phyloP scores from a whole-genome alignment of 1,140 invertebrate species.

The Philopotamus ludificatus region DNA sequence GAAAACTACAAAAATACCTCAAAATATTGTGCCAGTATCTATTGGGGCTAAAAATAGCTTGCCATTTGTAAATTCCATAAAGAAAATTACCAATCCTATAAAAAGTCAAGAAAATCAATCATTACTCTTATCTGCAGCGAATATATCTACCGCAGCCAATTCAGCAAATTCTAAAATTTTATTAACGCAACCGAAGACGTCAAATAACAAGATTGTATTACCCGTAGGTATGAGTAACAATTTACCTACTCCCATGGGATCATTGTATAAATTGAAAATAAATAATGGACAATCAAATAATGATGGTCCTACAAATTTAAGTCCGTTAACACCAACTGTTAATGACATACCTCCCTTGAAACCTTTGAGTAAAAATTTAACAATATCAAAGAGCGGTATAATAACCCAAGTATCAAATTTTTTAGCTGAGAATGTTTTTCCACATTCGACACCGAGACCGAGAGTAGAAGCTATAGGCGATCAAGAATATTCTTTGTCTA shows the following conservation, averaged over 20 bases:
- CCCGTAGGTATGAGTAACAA: slow-evolving; percentile 19
- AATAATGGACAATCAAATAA: slow-evolving; percentile 56
- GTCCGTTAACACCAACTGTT: slow-evolving; percentile 43
- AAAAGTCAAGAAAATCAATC: slow-evolving; percentile 50
- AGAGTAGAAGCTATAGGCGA: slow-evolving; percentile 54
- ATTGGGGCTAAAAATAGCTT: slow-evolving; percentile 46
- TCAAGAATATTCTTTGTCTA: slow-evolving; percentile 53
- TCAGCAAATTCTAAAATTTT: slow-evolving; percentile 54
- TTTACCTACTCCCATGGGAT: slow-evolving; percentile 54
- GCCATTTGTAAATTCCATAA: slow-evolving; percentile 48
- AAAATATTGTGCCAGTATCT: slow-evolving; percentile 53
- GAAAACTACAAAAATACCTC: slow-evolving; percentile 51
- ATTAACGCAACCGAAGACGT: slow-evolving; percentile 51
- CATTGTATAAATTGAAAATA: slow-evolving; percentile 55
- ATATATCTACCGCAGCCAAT: too few species aligned
- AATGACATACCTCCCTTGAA: slow-evolving; percentile 52
- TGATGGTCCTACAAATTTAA: slow-evolving; percentile 55
- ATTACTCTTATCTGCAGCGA: slow-evolving; percentile 48
- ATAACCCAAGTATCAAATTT: slow-evolving; percentile 14
- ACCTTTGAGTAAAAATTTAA: slow-evolving; percentile 46
- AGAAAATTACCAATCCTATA: slow-evolving; percentile 48
- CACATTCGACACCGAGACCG: slow-evolving; percentile 51
- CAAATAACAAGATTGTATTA: slow-evolving; percentile 52
- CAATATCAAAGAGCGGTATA: neutral
- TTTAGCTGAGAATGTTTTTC: slow-evolving; percentile 48